Evolutionary conservation across 1,140 invertebrate species (phyloP), one percentile per base, ranked within the genome.

Genomic region (Drosophila leontia): DNA sequence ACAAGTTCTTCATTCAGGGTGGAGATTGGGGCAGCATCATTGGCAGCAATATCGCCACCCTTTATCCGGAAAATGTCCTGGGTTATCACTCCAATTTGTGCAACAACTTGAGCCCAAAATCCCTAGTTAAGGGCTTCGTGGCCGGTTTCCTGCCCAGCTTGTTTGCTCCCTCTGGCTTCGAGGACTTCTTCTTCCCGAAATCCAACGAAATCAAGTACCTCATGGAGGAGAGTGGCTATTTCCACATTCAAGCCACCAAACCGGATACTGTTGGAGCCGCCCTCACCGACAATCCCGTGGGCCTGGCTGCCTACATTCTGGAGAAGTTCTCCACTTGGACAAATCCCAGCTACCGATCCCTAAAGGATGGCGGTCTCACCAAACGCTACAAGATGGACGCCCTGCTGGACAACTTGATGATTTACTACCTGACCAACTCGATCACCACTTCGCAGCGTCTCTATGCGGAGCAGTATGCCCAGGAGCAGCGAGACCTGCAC

Each of bases 241-340:
- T 97, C 58, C 96, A 98, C 91, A 81, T 98, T 39, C 98, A 99
- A 93, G 94, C 96, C 1, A 98, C 97, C 0, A 98, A 98, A 92
- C 98, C 98, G 9, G 97, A 99, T 87, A 99, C 98, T 12, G 93
- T 98, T 62, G 95, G 95, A 32, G 93, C 94, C 5, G 95, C 94
- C 0, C 80, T 96, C 37, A 92, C 93, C 7, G 94, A 95, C 55
- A 95, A 96, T 12, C 97, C 97, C 1, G 94, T 94, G 1, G 97
- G 96, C 0, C 86, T 98, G 29, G 96, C 97, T 7, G 96, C 95
- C 7, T 98, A 98, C 78, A 95, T 98, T 23, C 94, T 98, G 9
- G 97, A 98, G 91, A 98, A 98, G 92, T 97, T 98, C 87, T 96
- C 95, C 13, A 93, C 95, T 0, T 96, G 95, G 94, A 97, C 96